Base-by-base conservation (phyloP, 2,113 vertebrate species). In the Alligator sinensis region DNA sequence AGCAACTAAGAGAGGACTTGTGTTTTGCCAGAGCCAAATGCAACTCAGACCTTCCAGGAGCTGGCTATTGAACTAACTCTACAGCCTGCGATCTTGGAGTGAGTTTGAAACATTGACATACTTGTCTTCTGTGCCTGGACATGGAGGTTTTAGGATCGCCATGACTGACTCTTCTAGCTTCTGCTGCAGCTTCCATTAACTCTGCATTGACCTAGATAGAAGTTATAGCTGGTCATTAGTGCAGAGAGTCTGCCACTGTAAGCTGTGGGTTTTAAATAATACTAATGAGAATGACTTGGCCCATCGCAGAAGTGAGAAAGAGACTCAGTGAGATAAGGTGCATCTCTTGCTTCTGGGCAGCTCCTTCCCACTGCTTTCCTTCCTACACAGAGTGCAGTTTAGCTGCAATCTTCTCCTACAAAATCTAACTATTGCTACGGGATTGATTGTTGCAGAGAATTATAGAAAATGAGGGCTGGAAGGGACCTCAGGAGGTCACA, bases 21-120 rank as follows among this genome's bases (percentile, higher is more conserved):
- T 4, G 11, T 87, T 92, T 91, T 94, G 88, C 86, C 91, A 95
- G 94, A 94, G 80, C 91, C 63, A 90, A 94, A 95, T 58, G 38
- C 85, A 82, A 88, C 90, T 92, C 66, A 72, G 86, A 87, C 80
- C 84, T 95, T 75, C 5, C 24, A 38, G 63, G 77, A 81, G 88
- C 77, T 95, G 0, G 91, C 74, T 79, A 90, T 92, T 85, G 88
- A 94, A 30, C 68, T 92, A 92, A 91, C 82, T 92, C 93, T 94
- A 95, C 90, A 91, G n/a, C 27, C 72, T 0, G 0, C 47, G 30
- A 55, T 90, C 92, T 92, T 93, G 94, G 84, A 94, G 24, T 70
- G 95, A 62, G 57, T 93, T 91, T n/a, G 80, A 25, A 82, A 66
- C 82, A 86, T 75, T 82, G 87, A 66, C 76, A 62, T 9, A 7